phyloP scores from a whole-genome alignment of 92 coral and sea anemone species.

The Plumapathes pennacea region DNA sequence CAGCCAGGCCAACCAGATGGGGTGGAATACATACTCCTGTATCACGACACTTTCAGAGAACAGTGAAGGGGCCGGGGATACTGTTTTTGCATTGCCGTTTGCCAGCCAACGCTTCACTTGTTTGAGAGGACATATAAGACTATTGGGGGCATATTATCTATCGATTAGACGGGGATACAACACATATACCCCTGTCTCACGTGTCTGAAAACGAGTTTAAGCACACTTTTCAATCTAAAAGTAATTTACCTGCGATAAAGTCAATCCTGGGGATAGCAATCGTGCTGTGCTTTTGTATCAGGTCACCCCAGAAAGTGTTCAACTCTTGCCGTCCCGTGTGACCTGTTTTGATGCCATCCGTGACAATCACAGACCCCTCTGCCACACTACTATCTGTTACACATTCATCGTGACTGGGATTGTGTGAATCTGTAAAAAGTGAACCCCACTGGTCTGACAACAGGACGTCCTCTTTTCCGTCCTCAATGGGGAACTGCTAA shows the following conservation, averaged over 20 bases:
- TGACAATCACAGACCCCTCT: slow-evolving; percentile 1
- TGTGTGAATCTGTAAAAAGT: slow-evolving; percentile 52
- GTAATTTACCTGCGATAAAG: slow-evolving; percentile 71
- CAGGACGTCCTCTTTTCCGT: slow-evolving; percentile 71
- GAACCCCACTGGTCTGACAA: slow-evolving; percentile 87
- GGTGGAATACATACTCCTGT: too few relatives aligned
- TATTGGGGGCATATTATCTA: too few relatives aligned
- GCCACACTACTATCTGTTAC: not conserved
- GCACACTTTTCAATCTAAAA: too few relatives aligned
- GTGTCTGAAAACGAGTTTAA: too few relatives aligned
- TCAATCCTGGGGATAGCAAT: slow-evolving; percentile 80
- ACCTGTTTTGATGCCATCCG: slow-evolving; percentile 8
- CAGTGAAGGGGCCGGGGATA: too few relatives aligned
- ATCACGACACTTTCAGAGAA: too few relatives aligned
- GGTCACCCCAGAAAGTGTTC: slow-evolving; percentile 72
- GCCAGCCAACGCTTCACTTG: too few relatives aligned
- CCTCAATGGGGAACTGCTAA: slow-evolving; percentile 49
- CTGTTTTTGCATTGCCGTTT: too few relatives aligned
- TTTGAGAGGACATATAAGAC: too few relatives aligned
- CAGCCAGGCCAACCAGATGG: too few relatives aligned
- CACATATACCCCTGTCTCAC: too few relatives aligned
- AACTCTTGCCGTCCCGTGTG: slow-evolving; percentile 31
- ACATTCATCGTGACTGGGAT: not conserved
- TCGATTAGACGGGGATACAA: too few relatives aligned
- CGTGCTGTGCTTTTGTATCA: slow-evolving; percentile 68